phyloP scores from a whole-genome alignment of 2,113 vertebrate species.

The Alces alces region DNA sequence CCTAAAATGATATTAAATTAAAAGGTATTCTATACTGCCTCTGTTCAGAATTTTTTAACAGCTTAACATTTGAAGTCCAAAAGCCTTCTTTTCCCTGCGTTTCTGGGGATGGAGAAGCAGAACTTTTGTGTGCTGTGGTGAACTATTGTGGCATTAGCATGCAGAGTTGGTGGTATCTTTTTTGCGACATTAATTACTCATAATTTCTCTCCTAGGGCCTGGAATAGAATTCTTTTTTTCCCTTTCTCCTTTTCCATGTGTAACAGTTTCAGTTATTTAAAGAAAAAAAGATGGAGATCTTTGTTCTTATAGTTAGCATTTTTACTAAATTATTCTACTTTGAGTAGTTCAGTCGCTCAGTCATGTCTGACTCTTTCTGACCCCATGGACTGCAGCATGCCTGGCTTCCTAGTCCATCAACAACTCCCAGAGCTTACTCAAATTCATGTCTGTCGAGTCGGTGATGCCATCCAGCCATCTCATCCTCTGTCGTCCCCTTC shows the following conservation, averaged over 20 bases:
- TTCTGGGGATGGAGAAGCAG: background rate
- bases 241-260: background rate
- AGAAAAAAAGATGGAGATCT: background rate
- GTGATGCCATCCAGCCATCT: background rate
- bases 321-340: background rate
- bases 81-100: background rate
- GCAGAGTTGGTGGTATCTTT: background rate
- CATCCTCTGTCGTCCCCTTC: background rate
- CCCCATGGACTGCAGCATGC: background rate
- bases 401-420: background rate
- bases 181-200: background rate
- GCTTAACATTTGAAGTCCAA: background rate
- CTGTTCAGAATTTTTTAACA: background rate
- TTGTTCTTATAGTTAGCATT: background rate
- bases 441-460: fast-evolving
- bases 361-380: background rate
- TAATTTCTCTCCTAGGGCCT: background rate
- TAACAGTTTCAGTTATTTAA: background rate
- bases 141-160: fast-evolving
- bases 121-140: background rate
- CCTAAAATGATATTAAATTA: background rate
- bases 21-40: background rate
- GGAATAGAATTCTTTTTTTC: background rate
- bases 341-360: background rate
- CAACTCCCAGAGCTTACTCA: background rate